Percentiles rank a stretch among this genome's conserved stretches.
Evolutionary conservation across 2,113 vertebrate species (phyloP).

Genomic region (Bothrops jararaca): DNA sequence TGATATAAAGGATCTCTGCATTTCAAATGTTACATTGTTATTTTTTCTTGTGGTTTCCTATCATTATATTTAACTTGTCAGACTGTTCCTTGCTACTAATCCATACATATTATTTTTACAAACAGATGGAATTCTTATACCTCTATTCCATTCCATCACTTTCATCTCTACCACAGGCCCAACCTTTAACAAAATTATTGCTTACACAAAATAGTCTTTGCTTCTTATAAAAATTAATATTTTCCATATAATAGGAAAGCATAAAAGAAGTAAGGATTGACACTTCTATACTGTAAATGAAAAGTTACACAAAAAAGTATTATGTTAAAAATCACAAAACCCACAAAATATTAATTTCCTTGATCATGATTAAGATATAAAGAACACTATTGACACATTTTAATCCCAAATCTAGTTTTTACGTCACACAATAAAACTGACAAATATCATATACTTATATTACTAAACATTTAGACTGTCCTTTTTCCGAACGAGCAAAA

Average conservation of each 20-base stretch:
- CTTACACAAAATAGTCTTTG: background rate
- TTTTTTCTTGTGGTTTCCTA: background rate
- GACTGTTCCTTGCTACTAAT: background rate
- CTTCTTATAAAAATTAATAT: background rate
- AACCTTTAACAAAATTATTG: too few species aligned
- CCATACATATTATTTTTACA: background rate
- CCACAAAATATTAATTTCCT: background rate
- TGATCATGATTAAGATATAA: background rate
- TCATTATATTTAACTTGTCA: background rate
- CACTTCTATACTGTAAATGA: background rate
- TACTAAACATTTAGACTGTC: background rate
- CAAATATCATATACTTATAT: background rate
- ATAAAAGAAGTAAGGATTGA: background rate
- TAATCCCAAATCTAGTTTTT: background rate
- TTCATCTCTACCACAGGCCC: background rate
- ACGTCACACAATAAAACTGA: background rate
- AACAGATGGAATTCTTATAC: background rate
- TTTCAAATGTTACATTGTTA: background rate
- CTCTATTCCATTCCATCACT: background rate
- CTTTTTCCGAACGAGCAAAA: background rate
- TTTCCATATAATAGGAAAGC: background rate
- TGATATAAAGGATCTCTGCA: background rate
- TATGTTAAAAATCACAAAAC: background rate
- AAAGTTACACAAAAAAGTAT: background rate
- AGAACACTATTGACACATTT: background rate